Base-by-base conservation (phyloP, 2,113 vertebrate species). In the Oxyura jamaicensis region DNA sequence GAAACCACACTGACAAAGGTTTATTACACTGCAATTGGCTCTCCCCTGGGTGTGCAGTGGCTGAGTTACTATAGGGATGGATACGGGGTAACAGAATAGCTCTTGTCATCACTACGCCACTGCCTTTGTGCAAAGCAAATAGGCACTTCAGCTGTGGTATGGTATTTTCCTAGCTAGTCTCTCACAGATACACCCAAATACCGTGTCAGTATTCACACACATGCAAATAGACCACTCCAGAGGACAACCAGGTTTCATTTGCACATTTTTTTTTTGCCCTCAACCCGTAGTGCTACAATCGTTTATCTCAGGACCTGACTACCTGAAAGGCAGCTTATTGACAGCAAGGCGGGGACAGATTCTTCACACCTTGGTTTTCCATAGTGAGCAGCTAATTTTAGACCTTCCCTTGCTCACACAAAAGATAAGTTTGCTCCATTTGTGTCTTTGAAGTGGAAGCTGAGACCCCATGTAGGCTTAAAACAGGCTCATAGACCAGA, bases 141-240 rank as follows among this genome's bases (percentile, higher is more conserved):
- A n/a, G 39, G 18, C n/a, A 12, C n/a, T 11, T 7, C n/a, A 26
- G 6, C 10, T 42, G n/a, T 0, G 1, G 11, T 36, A 19, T 3
- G 22, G 31, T 23, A 36, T 53, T 74, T 67, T 48, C n/a, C 15
- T 55, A 33, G 25, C 35, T 46, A 48, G 48, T 5, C 63, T 14
- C 31, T 33, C 4, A 36, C 7, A 39, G 48, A 35, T 19, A 29
- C 13, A 42, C 18, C 18, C 19, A 67, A 66, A 59, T 36, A n/a
- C 8, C 35, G 4, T 6, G 8, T 36, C 44, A 33, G 21, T 5
- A 23, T 3, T 42, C 31, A 16, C 66, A 25, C 17, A 73, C 33
- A 19, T 35, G 35, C 46, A 73, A 48, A 67, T 5, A 77, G 17
- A 60, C 39, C 16, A 8, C 19, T 5, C 44, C 59, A 29, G 13